phyloP scores from a whole-genome alignment of 2,888 invertebrate species.

The Mesorhabditis spiculigera region DNA sequence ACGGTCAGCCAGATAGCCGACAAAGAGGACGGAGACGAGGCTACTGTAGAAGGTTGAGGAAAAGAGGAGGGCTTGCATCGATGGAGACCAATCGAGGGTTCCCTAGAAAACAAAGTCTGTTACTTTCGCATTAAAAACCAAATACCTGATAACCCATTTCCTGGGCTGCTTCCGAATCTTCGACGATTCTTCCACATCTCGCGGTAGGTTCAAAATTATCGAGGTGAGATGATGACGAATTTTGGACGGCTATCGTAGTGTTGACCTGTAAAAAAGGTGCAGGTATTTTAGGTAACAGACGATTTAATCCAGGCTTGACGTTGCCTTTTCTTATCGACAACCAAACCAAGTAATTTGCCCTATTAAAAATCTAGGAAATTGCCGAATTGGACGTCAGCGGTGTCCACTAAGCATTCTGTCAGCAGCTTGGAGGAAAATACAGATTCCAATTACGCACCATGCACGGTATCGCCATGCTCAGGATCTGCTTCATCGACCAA shows the following conservation, averaged over 20 bases:
- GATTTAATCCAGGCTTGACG: too few relatives aligned
- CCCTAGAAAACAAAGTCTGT: not conserved
- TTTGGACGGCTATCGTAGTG: not conserved
- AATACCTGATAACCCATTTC: not conserved
- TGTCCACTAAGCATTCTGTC: not conserved
- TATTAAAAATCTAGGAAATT: too few relatives aligned
- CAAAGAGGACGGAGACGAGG: not conserved
- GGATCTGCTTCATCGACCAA: not conserved
- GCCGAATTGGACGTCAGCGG: too few relatives aligned
- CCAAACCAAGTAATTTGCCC: too few relatives aligned
- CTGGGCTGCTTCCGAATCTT: not conserved
- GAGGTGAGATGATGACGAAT: not conserved
- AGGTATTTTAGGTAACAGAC: not conserved
- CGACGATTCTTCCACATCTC: not conserved
- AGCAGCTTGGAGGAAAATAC: not conserved
- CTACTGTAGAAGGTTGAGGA: not conserved
- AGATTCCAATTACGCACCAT: not conserved
- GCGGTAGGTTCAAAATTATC: not conserved
- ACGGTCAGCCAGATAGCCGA: conserved; percentile 6
- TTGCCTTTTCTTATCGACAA: too few relatives aligned
- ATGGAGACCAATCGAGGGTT: not conserved
- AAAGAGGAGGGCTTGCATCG: not conserved
- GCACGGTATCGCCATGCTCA: not conserved
- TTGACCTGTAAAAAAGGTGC: not conserved
- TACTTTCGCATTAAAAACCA: not conserved